Evolutionary conservation across 1,140 invertebrate genomes (phyloP), one percentile per base, ranked within the genome.

Genomic region (Halictus rubicundus): DNA sequence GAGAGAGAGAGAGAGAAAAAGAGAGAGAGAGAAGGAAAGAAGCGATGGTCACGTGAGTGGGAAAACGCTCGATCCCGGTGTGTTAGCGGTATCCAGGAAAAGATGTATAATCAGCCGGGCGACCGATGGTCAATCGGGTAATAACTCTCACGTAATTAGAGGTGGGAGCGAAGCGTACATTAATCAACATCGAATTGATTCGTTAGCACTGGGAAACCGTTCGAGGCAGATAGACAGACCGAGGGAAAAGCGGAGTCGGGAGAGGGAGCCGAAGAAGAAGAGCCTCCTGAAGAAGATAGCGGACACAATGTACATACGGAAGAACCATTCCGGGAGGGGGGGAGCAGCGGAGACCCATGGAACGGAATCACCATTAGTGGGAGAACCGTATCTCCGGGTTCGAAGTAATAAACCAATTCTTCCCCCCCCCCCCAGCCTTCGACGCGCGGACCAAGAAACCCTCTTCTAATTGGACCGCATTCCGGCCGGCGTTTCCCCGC

Each of bases 181-280:
- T 89, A 87, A 91, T 92, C 89, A 90, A 88, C 83, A 89, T 90
- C 82, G 86, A 89, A 92, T 92, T 91, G 91, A 92, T 91, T 91
- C 86, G 89, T 89, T 88, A 88, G 85, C 82, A 65, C 66, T 68
- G 84, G 84, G 75, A 82, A 57, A 81, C 64, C 5, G 10, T 3
- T 69, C 42, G 49, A 60, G 72, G 71, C 70, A 68, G 78, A 72
- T 60, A 63, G 64, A 25, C 57, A 32, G 32, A 42, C 27, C 49
- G 8, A 1, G 46, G 64, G 52, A 63, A 54, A 52, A 14, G 69
- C n/a, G 10, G 42, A 9, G 42, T 3, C 42, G 42, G 10, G 42
- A 46, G 42, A 10, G 42, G 10, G 63, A 57, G 21, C 21, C 23
- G 14, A n/a, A 59, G 68, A 16, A 66, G 21, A 27, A 57, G 59